phyloP scores from a whole-genome alignment of 1,140 invertebrate species.

The Drosophila repleta region DNA sequence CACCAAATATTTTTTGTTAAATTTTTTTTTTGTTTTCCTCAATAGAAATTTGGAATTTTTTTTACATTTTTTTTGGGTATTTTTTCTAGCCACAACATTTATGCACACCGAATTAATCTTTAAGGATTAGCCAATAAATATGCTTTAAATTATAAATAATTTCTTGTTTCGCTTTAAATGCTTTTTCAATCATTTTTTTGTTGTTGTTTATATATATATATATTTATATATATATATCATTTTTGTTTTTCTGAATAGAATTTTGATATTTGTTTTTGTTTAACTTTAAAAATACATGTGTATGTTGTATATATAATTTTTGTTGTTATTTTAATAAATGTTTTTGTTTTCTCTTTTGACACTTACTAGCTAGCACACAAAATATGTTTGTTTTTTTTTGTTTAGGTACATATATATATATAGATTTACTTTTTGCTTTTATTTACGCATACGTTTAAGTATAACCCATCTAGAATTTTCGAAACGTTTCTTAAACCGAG shows the following conservation, averaged over 20 bases:
- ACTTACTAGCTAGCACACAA: slow-evolving; percentile 82
- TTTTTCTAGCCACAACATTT: slow-evolving; percentile 77
- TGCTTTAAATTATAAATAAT: slow-evolving; percentile 40
- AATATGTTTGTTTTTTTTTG: slow-evolving; percentile 58
- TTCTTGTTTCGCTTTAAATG: slow-evolving; percentile 57
- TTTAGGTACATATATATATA: slow-evolving; percentile 80
- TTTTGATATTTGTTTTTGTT: slow-evolving; percentile 41
- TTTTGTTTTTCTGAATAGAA: slow-evolving; percentile 27
- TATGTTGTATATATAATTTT: slow-evolving; percentile 52
- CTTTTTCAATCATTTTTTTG: slow-evolving; percentile 42
- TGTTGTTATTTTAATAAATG: slow-evolving; percentile 38
- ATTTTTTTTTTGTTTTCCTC: slow-evolving; percentile 45
- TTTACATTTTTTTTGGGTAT: slow-evolving; percentile 18
- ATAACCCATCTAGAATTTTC: slow-evolving; percentile 64
- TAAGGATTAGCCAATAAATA: slow-evolving; percentile 68
- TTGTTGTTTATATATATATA: not conserved
- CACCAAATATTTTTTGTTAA: slow-evolving; percentile 47
- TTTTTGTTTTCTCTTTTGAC: slow-evolving; percentile 65
- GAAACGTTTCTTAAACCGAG: slow-evolving; percentile 45
- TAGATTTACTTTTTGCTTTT: slow-evolving; percentile 39
- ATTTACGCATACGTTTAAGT: slow-evolving; percentile 74
- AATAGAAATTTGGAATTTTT: slow-evolving; percentile 40
- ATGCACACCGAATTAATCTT: slow-evolving; percentile 74
- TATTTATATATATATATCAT: not conserved
- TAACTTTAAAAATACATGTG: slow-evolving; percentile 45